Conservation (phyloP, 35 echinoderm and acorn worm genomes). For the Lytechinus variegatus region DNA sequence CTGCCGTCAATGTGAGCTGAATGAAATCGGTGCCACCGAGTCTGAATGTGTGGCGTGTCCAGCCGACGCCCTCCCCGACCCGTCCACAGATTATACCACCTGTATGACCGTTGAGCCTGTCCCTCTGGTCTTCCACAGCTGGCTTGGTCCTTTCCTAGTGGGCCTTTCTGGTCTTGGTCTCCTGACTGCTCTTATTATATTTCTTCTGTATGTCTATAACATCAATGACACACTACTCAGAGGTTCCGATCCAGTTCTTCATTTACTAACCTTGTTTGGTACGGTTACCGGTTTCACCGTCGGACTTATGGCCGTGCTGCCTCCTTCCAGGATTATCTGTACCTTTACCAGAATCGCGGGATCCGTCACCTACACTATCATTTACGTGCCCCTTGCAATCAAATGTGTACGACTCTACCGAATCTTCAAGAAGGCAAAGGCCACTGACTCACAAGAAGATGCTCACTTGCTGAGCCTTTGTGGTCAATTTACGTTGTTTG, state of each 20-base stretch:
- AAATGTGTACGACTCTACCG: slow-evolving; percentile 71
- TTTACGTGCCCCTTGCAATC: slow-evolving; percentile 79
- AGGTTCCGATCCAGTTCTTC: slow-evolving; percentile 58
- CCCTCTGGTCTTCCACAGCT: slow-evolving; percentile 38
- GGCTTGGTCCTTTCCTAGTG: slow-evolving; percentile 47
- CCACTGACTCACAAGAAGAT: slow-evolving; percentile 66
- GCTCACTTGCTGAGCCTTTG: slow-evolving; percentile 56
- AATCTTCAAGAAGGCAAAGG: slow-evolving; percentile 66
- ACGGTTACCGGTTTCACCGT: slow-evolving; percentile 43
- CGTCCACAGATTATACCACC: slow-evolving; percentile 51
- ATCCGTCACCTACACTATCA: slow-evolving; percentile 57
- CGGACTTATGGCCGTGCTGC: slow-evolving; percentile 44
- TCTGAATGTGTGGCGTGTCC: slow-evolving; percentile 63
- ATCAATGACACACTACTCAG: slow-evolving; percentile 54
- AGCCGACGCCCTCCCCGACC: slow-evolving; percentile 59
- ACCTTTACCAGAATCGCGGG: slow-evolving; percentile 47
- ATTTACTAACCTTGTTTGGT: slow-evolving; percentile 49
- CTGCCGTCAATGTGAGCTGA: slow-evolving; percentile 51
- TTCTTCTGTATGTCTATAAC: slow-evolving; percentile 53
- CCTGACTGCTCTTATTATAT: slow-evolving; percentile 16
- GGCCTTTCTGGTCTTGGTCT: slow-evolving; percentile 48
- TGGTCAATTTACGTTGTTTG: slow-evolving; percentile 61
- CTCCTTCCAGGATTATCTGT: slow-evolving; percentile 49
- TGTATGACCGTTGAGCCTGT: slow-evolving; percentile 56
- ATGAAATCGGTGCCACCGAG: slow-evolving; percentile 59